Evolutionary conservation across 2,113 vertebrate genomes (phyloP), one percentile per base, ranked within the genome.

Genomic region (Petromus typicus): DNA sequence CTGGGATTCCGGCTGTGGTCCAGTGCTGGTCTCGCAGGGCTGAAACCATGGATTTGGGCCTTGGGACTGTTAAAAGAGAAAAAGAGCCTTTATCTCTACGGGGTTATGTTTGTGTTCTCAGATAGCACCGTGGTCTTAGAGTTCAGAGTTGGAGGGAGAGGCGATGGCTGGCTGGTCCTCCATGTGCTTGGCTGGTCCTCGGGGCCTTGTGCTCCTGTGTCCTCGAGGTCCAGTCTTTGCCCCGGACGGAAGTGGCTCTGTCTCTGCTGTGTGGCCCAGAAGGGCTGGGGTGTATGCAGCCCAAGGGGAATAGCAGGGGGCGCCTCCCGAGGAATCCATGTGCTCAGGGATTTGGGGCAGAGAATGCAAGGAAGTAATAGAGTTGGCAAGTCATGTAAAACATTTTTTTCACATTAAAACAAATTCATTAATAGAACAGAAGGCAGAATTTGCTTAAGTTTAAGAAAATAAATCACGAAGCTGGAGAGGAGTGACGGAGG

Each of bases 361-460:
- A 63, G 43, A 56, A 37, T 51, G 0, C 56, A 67, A 78, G 27
- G 43, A 40, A 71, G 66, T 48, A 34, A 54, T 1, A 27, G 57
- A 66, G 18, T 17, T 75, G 86, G 66, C 57, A 56, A 79, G 23
- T 34, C 54, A 57, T 63, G 78, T 59, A 5, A 69, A 57, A 84
- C 27, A 30, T 37, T 82, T 48, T 83, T 83, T 93, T 54, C 11
- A 87, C 43, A 54, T 51, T 56, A 90, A 85, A 81, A 63, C 61
- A 88, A 75, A 73, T 87, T 86, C 85, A 43, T 85, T 76, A 48
- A 81, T 81, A 71, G 64, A 86, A 69, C 80, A 79, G 81, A 84
- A 89, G 76, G 86, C 86, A 76, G 45, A 56, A 61, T 66, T 86
- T 69, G 67, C 86, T 93, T 37, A 75, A 48, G 75, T 82, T 96